Evolutionary conservation across 2,888 invertebrate genomes (phyloP), one percentile per base, ranked within the genome.

Genomic region (Ophion slaviceki): DNA sequence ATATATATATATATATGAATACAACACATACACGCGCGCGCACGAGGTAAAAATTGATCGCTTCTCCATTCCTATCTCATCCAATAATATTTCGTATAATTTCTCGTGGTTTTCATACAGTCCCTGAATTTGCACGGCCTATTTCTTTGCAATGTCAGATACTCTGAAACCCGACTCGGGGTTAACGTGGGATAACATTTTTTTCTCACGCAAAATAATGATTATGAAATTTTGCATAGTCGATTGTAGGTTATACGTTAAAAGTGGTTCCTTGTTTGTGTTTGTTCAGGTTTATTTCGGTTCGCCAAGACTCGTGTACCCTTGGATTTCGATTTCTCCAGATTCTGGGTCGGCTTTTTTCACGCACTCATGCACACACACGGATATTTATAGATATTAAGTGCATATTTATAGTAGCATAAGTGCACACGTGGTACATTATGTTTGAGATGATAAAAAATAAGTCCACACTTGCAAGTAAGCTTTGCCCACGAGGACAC

Each of bases 391-490:
- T 53, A 53, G 53, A 53, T 53, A 53, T 17, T 17, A 53, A 53
- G 17, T 17, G 53, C 14, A 53, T 53, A 53, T 17, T 53, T 53
- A 53, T 53, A 53, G 53, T 11, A 53, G 17, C 53, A 17, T 53
- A 40, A n/a, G 36, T 67, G 40, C n/a, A 67, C 40, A 40, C 28
- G n/a, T 10, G 36, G 67, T 67, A 67, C 40, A 67, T 32, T 40
- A 40, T 53, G 53, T 53, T 53, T 53, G 53, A 17, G 53, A 53
- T 64, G 62, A 24, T 47, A 24, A 28, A 32, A 45, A 53, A 17
- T 53, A 45, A 45, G 28, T 45, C 32, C 62, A 24, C 45, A 28
- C 17, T 32, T 11, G 14, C 17, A 68, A 78, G 59, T 61, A 78
- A 68, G 68, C 61, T 78, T 67, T 36, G 24, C 40, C 20, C 36